Conservation (phyloP, 1,140 invertebrate genomes). For the Nasonia vitripennis region DNA sequence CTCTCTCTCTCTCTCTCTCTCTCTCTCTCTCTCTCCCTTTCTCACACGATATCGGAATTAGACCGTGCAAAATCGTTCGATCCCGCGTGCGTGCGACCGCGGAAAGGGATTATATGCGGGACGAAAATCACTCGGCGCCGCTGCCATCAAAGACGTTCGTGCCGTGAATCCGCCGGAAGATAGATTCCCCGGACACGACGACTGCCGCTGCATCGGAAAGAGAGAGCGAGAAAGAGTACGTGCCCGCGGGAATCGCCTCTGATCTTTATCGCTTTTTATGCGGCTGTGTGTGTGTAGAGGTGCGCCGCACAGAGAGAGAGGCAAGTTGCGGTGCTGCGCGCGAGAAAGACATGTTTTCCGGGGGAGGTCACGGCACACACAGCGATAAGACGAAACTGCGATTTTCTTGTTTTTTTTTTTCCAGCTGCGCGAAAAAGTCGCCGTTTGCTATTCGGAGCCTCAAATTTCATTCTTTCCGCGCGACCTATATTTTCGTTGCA, state of each 20-base stretch:
- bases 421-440: neutral
- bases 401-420: neutral
- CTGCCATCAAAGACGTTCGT: conserved; percentile 71
- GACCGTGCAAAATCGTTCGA: conserved; percentile 41
- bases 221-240: conserved; percentile 49
- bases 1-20: too few species aligned
- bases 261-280: conserved; percentile 65
- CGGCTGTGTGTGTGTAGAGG: neutral
- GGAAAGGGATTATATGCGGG: conserved; percentile 42
- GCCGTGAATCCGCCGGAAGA: conserved; percentile 66
- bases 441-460: neutral
- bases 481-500: neutral
- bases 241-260: conserved; percentile 56
- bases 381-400: conserved; percentile 23
- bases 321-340: neutral
- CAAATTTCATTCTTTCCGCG: neutral
- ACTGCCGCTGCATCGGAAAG: conserved; percentile 39
- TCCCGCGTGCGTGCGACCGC: conserved; percentile 22
- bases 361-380: neutral
- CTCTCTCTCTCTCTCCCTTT: neutral
- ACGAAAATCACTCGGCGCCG: conserved; percentile 66
- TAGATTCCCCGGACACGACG: conserved; percentile 63
- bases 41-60: conserved; percentile 45
- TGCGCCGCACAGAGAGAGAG: neutral
- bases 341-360: neutral